Evolutionary conservation across 2,888 invertebrate species (phyloP).

Genomic region (Clitarchus hookeri): DNA sequence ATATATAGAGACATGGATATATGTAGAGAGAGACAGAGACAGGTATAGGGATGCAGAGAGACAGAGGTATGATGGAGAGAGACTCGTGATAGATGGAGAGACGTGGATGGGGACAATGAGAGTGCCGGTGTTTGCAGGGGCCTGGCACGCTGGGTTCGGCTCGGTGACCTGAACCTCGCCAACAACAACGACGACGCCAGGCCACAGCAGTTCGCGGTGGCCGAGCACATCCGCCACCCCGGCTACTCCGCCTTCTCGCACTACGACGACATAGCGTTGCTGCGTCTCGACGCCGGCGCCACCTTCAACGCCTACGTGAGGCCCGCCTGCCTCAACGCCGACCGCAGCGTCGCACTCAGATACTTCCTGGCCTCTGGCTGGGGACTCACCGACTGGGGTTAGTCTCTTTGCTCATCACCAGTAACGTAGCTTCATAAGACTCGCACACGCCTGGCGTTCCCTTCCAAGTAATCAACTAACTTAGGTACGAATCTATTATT

Average conservation of each 20-base stretch:
- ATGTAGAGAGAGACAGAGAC: no score
- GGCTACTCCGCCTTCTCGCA: slow-evolving; percentile 27
- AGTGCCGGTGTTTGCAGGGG: slow-evolving; percentile 28
- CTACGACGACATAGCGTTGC: slow-evolving; percentile 39
- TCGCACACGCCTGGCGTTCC: no score
- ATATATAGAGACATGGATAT: no score
- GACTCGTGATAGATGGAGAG: no score
- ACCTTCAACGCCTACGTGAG: slow-evolving; percentile 32
- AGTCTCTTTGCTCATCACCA: not conserved
- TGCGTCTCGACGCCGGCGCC: slow-evolving; percentile 31
- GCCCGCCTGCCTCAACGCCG: slow-evolving; percentile 38
- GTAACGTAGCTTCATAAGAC: no score
- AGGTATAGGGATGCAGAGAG: no score
- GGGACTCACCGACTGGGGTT: slow-evolving; percentile 28
- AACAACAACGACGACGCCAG: slow-evolving; percentile 29
- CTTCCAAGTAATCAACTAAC: no score
- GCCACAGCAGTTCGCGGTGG: slow-evolving; percentile 33
- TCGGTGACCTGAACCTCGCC: slow-evolving; percentile 35
- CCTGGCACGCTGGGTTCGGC: slow-evolving; percentile 34
- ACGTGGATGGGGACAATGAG: no score
- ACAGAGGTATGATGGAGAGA: no score
- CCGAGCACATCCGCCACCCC: slow-evolving; percentile 30
- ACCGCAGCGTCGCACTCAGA: slow-evolving; percentile 7
- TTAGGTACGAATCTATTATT: no score
- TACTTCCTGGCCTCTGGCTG: slow-evolving; percentile 36